Evolutionary conservation across 2,888 invertebrate species (phyloP).

Genomic region (Sphaerophoria rueppellii): DNA sequence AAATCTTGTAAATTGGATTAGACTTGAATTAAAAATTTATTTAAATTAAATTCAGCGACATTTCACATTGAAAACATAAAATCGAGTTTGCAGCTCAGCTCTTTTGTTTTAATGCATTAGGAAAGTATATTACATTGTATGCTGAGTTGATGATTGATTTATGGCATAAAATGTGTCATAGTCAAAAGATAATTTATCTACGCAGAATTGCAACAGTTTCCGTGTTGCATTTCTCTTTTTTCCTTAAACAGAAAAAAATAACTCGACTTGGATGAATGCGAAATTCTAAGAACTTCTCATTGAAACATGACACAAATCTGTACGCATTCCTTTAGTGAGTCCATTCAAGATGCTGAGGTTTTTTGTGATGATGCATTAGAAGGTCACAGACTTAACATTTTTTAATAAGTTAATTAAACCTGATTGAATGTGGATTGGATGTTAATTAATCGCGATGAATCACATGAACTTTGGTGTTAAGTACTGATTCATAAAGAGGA

Average conservation of each 20-base stretch:
- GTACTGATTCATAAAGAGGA: constrained; percentile 53
- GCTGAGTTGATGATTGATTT: constrained; percentile 44
- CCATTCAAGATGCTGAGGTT: constrained; percentile 2
- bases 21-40: constrained; percentile 19
- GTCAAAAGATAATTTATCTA: constrained; percentile 10
- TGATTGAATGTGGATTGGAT: constrained; percentile 15
- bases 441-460: constrained; percentile 28
- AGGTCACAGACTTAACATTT: constrained; percentile 26
- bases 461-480: background rate
- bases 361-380: constrained; percentile 1
- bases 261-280: constrained; percentile 28
- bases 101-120: constrained; percentile 44
- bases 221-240: constrained; percentile 41
- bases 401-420: constrained; percentile 49
- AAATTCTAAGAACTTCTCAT: constrained; percentile 60
- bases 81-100: constrained; percentile 48
- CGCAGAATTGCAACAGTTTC: constrained; percentile 36
- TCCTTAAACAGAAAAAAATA: background rate
- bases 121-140: background rate
- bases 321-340: background rate
- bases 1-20: constrained; percentile 45
- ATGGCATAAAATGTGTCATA: constrained; percentile 29
- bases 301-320: constrained; percentile 30
- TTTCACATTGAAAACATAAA: background rate
- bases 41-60: constrained; percentile 20